Conservation (phyloP, 2,888 invertebrate species). For the Ditula angustiorana region DNA sequence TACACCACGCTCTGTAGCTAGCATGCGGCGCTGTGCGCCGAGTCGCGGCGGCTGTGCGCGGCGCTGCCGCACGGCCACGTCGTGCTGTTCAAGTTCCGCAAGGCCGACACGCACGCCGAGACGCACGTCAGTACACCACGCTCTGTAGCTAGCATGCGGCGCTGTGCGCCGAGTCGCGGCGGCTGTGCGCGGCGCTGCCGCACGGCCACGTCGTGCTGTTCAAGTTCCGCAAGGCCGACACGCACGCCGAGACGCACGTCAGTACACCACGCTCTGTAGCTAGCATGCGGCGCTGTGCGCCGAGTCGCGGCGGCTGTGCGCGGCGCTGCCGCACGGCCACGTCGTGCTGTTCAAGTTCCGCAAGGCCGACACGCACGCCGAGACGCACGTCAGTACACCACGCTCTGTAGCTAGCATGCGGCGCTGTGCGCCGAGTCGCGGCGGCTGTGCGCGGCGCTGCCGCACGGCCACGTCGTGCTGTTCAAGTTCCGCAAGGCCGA, state of each 20-base stretch:
- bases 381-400: constrained; percentile 88
- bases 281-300: constrained; percentile 96
- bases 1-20: constrained; percentile 97
- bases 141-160: constrained; percentile 95
- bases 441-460: constrained; percentile 94
- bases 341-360: constrained; percentile 98
- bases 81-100: constrained; percentile 97
- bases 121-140: constrained; percentile 89
- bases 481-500: constrained; percentile 98
- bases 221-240: constrained; percentile 97
- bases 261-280: constrained; percentile 96
- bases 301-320: constrained; percentile 93
- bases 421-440: constrained; percentile 97
- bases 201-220: constrained; percentile 97
- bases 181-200: constrained; percentile 95
- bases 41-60: constrained; percentile 93
- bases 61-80: constrained; percentile 97
- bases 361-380: constrained; percentile 92
- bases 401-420: constrained; percentile 95
- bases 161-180: constrained; percentile 95
- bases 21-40: constrained; percentile 95
- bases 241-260: constrained; percentile 65
- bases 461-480: constrained; percentile 96
- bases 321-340: constrained; percentile 97
- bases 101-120: constrained; percentile 90